Evolutionary conservation across 37 sponge, comb jelly and placozoan genomes (phyloP).

Genomic region (Halichondria panicea): DNA sequence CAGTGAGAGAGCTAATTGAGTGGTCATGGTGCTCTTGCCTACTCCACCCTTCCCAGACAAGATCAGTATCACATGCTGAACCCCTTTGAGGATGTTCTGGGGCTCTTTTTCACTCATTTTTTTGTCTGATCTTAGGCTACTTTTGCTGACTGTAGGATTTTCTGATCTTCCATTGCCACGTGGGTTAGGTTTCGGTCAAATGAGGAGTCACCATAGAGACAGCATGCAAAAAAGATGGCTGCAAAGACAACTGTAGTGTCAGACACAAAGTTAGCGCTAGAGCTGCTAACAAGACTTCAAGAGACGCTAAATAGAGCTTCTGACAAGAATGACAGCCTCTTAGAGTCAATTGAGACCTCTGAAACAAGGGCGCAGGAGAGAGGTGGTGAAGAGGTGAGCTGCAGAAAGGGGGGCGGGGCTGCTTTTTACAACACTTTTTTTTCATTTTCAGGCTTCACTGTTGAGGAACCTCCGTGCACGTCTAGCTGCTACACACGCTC

Average conservation of each 20-base stretch:
- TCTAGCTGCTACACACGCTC: slow-evolving; percentile 78
- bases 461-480: slow-evolving; percentile 74
- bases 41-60: slow-evolving; percentile 99
- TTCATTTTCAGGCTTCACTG: slow-evolving; percentile 34
- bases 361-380: slow-evolving; percentile 46
- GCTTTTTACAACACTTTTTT: not conserved
- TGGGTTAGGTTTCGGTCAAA: not conserved
- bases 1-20: slow-evolving; percentile 79
- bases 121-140: not conserved
- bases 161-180: not conserved
- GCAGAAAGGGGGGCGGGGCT: not conserved
- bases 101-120: not conserved
- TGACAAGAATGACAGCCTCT: slow-evolving; percentile 76
- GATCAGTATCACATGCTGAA: slow-evolving; percentile 77
- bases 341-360: slow-evolving; percentile 78
- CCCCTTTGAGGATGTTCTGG: slow-evolving; percentile 14
- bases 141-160: not conserved
- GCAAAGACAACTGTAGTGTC: slow-evolving; percentile 1
- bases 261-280: slow-evolving; percentile 19
- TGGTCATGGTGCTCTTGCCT: slow-evolving; percentile 94
- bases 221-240: too few relatives aligned
- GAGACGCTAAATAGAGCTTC: slow-evolving; percentile 54
- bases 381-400: slow-evolving; percentile 5
- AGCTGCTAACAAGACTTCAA: slow-evolving; percentile 35
- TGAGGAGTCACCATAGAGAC: not conserved